Conservation (phyloP, 2,113 vertebrate genomes). For the Megaceryle maxima region DNA sequence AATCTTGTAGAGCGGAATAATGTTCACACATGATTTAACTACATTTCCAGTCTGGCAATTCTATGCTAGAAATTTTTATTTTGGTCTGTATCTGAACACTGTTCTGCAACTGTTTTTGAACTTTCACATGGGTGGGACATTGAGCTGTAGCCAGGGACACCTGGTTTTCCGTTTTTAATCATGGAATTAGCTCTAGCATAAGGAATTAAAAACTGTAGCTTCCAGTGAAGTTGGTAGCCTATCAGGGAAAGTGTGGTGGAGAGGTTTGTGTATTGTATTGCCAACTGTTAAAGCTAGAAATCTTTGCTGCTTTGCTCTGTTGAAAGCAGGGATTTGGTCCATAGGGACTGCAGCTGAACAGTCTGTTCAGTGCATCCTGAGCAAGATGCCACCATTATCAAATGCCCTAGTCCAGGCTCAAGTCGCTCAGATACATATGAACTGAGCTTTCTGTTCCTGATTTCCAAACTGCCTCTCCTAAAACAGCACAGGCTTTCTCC, state of each 20-base stretch:
- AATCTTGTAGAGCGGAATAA: background rate
- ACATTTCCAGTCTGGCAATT: background rate
- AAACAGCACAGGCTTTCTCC: background rate
- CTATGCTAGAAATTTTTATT: background rate
- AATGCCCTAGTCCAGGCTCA: background rate
- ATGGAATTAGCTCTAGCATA: background rate
- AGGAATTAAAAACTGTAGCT: background rate
- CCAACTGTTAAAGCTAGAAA: background rate
- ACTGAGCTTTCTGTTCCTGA: background rate
- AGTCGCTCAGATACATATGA: background rate
- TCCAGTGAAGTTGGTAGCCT: background rate
- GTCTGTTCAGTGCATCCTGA: background rate
- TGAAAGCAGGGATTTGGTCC: background rate
- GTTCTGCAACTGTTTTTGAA: background rate
- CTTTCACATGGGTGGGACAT: background rate
- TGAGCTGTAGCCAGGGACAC: constrained; percentile 3
- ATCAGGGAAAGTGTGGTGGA: background rate
- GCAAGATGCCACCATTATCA: background rate
- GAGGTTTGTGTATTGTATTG: background rate
- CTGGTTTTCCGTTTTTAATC: background rate
- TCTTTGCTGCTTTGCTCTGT: background rate
- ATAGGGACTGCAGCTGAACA: background rate
- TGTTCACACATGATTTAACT: background rate
- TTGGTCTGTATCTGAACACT: background rate
- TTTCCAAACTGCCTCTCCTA: background rate